Evolutionary conservation across 37 sponge, comb jelly and placozoan genomes (phyloP), one percentile per base, ranked within the genome.

Genomic region (Oopsacas minuta): DNA sequence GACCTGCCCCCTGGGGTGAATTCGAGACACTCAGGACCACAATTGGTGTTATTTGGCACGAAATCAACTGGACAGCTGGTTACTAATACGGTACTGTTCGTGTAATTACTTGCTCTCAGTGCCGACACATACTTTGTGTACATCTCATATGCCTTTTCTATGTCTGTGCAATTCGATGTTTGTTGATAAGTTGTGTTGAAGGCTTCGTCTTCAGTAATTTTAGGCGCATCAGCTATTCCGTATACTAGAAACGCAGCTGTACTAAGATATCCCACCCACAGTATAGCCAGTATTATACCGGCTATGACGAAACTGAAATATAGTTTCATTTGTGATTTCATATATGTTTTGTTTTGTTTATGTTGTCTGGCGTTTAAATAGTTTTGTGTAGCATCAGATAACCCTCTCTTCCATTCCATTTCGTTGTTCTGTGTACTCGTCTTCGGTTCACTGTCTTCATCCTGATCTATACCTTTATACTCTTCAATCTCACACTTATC

Each of bases 121-220:
- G 75, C 75, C 32, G 5, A 32, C 1, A 61, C 30, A n/a, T 25
- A 61, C 5, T 25, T 61, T 3, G 17, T 25, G 30, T 61, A 61
- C 28, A 32, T 61, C 28, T 61, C 28, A 61, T 25, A 61, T 5
- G 75, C 75, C 1, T 25, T 3, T 32, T 5, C 75, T 32, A n/a
- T 10, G 30, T 5, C 5, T 7, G 75, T 5, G 30, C 75, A 61
- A 5, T 61, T 61, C 22, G 7, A 5, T 20, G 20, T 61, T 5
- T 61, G 5, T 61, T 61, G 75, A 61, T 61, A 61, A 61, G 75
- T 61, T n/a, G 22, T 5, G 75, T 61, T 61, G 30, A 61, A 61
- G 28, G 75, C 75, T 25, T 20, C 22, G 1, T 61, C 75, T 34
- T 61, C 32, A 61, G 75, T 20, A 5, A 3, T 61, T 25, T 25